Conservation (phyloP, 2,113 vertebrate species). For the Sciurus niger region DNA sequence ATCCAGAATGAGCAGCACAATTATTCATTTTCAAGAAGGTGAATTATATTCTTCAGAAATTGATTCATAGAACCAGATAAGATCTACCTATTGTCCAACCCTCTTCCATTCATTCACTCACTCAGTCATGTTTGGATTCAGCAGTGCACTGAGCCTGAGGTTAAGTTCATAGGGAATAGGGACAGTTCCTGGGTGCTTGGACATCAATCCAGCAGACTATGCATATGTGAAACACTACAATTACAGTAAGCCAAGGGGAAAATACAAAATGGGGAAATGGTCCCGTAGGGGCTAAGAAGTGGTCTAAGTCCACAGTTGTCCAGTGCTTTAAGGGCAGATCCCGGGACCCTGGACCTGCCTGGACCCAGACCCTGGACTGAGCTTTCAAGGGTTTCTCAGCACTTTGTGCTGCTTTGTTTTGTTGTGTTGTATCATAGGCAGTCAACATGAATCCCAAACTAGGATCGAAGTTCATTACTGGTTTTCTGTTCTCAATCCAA, state of each 20-base stretch:
- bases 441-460: neutral
- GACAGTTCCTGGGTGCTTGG: neutral
- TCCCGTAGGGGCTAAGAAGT: neutral
- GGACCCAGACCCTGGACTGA: no score
- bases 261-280: neutral
- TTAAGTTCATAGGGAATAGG: neutral
- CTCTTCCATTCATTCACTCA: neutral
- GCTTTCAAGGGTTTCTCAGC: neutral
- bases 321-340: no score
- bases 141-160: neutral
- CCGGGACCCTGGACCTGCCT: no score
- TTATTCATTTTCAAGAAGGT: neutral
- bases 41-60: neutral
- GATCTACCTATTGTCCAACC: rapidly evolving
- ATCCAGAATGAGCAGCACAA: neutral
- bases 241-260: neutral
- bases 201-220: neutral
- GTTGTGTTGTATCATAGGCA: neutral
- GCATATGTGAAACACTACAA: neutral
- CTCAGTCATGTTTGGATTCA: neutral
- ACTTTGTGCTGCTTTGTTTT: neutral
- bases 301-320: neutral
- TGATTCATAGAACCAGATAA: neutral
- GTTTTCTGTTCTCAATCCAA: neutral
- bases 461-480: neutral